Conservation (phyloP, 2,888 invertebrate species). For the Cryptocheilus praepositus region DNA sequence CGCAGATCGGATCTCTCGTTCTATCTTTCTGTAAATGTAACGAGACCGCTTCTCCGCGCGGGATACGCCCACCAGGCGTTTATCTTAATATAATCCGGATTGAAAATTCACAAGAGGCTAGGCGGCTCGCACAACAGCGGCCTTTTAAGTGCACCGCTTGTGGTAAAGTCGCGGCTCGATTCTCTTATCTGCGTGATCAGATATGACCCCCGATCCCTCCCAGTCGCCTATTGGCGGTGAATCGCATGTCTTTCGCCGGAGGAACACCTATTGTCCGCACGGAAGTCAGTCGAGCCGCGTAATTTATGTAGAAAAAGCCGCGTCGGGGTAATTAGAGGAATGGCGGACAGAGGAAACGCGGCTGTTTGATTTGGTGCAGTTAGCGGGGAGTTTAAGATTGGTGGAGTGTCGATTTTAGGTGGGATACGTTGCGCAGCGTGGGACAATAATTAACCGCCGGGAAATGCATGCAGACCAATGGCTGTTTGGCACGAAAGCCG, state of each 20-base stretch:
- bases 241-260: conserved; percentile 61
- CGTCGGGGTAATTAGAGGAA: too few relatives aligned
- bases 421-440: neutral
- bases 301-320: too few relatives aligned
- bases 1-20: conserved; percentile 18
- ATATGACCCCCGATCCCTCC: conserved; percentile 60
- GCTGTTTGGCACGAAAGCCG: conserved; percentile 41
- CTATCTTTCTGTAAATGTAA: conserved; percentile 65
- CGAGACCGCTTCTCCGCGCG: conserved; percentile 53
- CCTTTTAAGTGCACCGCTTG: conserved; percentile 66
- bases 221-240: conserved; percentile 66
- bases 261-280: conserved; percentile 43
- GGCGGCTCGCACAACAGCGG: conserved; percentile 22
- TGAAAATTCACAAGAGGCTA: conserved; percentile 58
- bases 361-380: too few relatives aligned
- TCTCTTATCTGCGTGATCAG: conserved; percentile 64
- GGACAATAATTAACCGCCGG: conserved; percentile 46
- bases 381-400: too few relatives aligned
- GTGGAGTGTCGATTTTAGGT: too few relatives aligned
- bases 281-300: neutral
- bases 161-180: conserved; percentile 62
- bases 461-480: conserved; percentile 37
- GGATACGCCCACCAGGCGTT: conserved; percentile 57
- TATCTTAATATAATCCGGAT: conserved; percentile 73
- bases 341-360: too few relatives aligned